A percentile compares a stretch with the other conserved stretches of the same genome.
Conservation (phyloP, 2,797 vertebrate genomes). For the Acrossocheilus fasciatus region DNA sequence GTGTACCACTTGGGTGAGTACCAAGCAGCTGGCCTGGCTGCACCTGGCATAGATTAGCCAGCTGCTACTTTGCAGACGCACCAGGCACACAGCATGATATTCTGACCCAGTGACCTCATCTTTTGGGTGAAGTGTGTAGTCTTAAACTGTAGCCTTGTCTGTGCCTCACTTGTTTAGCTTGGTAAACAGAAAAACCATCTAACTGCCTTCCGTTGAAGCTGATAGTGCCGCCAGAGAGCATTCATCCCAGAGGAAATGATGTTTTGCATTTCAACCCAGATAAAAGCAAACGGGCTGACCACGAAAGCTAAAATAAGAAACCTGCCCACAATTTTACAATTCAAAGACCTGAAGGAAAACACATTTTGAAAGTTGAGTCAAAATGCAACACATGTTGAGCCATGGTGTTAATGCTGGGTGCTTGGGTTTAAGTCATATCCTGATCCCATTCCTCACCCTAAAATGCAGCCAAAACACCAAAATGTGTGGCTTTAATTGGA, state of each 20-base stretch:
- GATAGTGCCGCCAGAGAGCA: not conserved
- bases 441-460: not conserved
- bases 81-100: not conserved
- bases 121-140: not conserved
- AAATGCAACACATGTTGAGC: not conserved
- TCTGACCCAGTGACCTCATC: constrained; percentile 2
- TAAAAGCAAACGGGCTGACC: constrained; percentile 7
- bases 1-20: not conserved
- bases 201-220: not conserved
- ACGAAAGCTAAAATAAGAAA: constrained; percentile 3
- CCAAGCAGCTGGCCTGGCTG: not conserved
- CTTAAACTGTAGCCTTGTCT: not conserved
- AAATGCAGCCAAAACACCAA: not conserved
- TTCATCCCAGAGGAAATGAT: not conserved
- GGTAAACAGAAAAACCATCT: not conserved
- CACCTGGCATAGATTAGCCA: constrained; percentile 21
- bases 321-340: constrained; percentile 9
- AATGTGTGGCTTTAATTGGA: not conserved
- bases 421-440: not conserved
- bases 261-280: constrained; percentile 14
- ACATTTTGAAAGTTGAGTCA: not conserved
- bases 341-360: not conserved
- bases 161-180: not conserved
- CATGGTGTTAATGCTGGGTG: not conserved
- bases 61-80: not conserved